Conservation (phyloP, 1,140 invertebrate species). For the Heterodera carotae region DNA sequence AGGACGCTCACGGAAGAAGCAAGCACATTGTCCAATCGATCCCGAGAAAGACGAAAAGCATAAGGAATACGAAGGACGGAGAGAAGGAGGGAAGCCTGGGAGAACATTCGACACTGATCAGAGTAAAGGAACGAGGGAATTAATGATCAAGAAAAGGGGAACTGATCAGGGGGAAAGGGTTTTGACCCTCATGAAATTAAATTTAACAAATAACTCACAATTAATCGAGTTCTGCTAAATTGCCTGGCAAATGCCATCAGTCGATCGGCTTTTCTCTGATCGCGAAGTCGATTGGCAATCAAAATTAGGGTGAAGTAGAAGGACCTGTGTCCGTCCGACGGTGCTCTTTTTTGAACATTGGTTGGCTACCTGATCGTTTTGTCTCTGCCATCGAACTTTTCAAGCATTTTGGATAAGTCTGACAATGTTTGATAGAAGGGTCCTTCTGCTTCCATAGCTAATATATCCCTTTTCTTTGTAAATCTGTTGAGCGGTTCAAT, state of each 20-base stretch:
- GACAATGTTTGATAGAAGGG: not conserved
- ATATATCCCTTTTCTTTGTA: not conserved
- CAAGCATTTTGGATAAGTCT: not conserved
- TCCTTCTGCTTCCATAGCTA: not conserved
- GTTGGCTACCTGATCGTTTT: conserved; percentile 20
- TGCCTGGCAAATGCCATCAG: conserved; percentile 22
- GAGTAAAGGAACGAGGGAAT: not conserved
- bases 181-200: not conserved
- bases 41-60: not conserved
- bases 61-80: conserved; percentile 18
- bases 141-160: not conserved
- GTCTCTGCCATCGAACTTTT: conserved; percentile 14
- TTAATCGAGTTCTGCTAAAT: conserved; percentile 4
- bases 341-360: not conserved
- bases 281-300: conserved; percentile 13
- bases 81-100: conserved; percentile 13
- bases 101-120: conserved; percentile 20
- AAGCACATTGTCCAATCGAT: not conserved
- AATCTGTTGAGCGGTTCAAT: not conserved
- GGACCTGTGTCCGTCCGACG: conserved; percentile 14
- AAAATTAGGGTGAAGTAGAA: conserved; percentile 7
- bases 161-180: not conserved
- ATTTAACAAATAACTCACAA: conserved; percentile 19
- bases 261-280: conserved; percentile 7
- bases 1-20: conserved; percentile 1